Evolutionary conservation across 2,797 vertebrate species (phyloP).

Genomic region (Hozukius guyotensis): DNA sequence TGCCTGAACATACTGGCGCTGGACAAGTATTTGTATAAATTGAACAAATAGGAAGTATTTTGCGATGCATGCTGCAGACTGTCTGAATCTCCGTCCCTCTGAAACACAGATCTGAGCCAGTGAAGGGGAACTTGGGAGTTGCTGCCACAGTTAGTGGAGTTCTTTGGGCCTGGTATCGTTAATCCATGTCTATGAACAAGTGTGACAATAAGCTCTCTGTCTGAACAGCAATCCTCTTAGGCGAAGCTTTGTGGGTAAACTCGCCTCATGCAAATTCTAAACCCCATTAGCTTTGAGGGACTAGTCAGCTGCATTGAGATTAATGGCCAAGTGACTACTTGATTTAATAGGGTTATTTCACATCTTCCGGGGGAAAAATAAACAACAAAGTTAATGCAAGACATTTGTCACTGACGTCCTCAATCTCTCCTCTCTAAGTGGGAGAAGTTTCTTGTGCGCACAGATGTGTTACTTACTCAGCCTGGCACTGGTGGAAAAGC

Average conservation of each 20-base stretch:
- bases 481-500: conserved; percentile 6
- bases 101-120: conserved; percentile 45
- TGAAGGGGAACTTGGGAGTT: conserved; percentile 58
- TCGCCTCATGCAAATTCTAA: conserved; percentile 87
- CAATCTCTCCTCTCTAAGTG: conserved; percentile 70
- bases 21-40: conserved; percentile 30
- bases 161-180: conserved; percentile 73
- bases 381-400: conserved; percentile 87
- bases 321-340: conserved; percentile 85
- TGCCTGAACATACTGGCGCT: not conserved
- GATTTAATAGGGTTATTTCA: conserved; percentile 89
- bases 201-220: conserved; percentile 87
- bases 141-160: conserved; percentile 69
- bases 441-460: conserved; percentile 68
- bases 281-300: conserved; percentile 88
- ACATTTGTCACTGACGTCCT: conserved; percentile 84
- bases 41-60: conserved; percentile 6
- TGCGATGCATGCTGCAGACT: not conserved
- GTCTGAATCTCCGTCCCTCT: conserved; percentile 20
- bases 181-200: conserved; percentile 83
- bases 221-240: conserved; percentile 86
- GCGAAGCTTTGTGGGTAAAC: conserved; percentile 86
- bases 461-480: conserved; percentile 55
- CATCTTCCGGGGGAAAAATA: conserved; percentile 82
- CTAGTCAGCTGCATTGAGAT: conserved; percentile 87